Percentiles rank a stretch among this genome's conserved stretches.
phyloP scores from a whole-genome alignment of 2,113 vertebrate genomes.

The Cheilinus undulatus region DNA sequence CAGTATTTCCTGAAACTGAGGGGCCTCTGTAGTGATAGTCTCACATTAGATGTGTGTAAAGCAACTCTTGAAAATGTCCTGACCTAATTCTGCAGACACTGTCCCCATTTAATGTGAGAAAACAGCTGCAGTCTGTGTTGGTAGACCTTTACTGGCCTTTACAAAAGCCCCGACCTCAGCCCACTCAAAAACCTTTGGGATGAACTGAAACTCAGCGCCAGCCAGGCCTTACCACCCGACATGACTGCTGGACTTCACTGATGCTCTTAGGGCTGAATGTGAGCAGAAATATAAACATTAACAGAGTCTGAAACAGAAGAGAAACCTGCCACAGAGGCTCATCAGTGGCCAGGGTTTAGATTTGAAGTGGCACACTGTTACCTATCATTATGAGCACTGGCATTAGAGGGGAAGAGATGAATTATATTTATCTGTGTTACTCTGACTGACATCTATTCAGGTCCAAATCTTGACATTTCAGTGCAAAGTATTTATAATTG shows the following conservation, averaged over 20 bases:
- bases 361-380: too few relatives aligned
- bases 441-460: too few relatives aligned
- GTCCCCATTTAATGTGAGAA: background rate
- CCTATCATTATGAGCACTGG: too few relatives aligned
- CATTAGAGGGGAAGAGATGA: too few relatives aligned
- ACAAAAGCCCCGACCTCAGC: slow-evolving; percentile 1
- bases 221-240: background rate
- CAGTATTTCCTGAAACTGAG: background rate
- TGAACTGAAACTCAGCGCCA: background rate
- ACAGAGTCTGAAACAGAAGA: background rate
- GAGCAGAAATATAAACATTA: background rate
- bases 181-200: background rate
- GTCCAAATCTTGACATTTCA: too few relatives aligned
- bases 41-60: background rate
- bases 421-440: too few relatives aligned
- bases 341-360: too few relatives aligned
- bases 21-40: too few relatives aligned
- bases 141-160: background rate
- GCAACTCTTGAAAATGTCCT: background rate
- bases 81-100: background rate
- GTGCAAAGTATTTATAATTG: too few relatives aligned
- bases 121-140: background rate
- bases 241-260: background rate
- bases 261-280: background rate
- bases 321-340: background rate